Evolutionary conservation across 2,113 vertebrate species (phyloP).

Genomic region (crab-eating macaque (Macaca fascicularis)): T2T-MFA8v1.1 NC_088386.1:130936001-130936500

Average conservation of each 20-base stretch:
- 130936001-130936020: no score
- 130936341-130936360: neutral
- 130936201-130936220: neutral
- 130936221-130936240: neutral
- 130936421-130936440: fast-evolving
- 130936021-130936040: neutral
- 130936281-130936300: no score
- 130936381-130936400: fast-evolving
- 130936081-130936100: fast-evolving
- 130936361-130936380: neutral
- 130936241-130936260: neutral
- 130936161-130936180: fast-evolving
- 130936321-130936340: fast-evolving
- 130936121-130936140: neutral
- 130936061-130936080: fast-evolving
- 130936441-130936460: neutral
- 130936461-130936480: neutral
- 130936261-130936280: neutral
- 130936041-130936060: fast-evolving
- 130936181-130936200: fast-evolving
- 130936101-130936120: neutral
- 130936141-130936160: fast-evolving
- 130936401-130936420: no score
- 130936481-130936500: neutral
- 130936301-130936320: neutral